Percentiles rank a stretch among this genome's conserved stretches.
phyloP scores from a whole-genome alignment of 2,113 vertebrate species.

The Tragelaphus imberbis region DNA sequence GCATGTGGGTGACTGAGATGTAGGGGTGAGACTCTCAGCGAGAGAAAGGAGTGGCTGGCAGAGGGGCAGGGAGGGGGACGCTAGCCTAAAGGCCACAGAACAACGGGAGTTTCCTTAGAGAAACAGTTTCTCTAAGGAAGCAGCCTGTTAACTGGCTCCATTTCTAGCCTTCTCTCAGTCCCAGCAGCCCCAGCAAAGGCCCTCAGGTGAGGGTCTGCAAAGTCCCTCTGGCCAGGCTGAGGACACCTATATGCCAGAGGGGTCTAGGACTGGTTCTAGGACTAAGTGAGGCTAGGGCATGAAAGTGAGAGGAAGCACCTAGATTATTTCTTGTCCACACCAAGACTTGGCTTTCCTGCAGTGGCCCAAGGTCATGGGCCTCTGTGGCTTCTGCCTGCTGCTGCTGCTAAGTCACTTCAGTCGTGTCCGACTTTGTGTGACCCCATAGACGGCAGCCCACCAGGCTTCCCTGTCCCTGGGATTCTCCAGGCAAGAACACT shows the following conservation, averaged over 20 bases:
- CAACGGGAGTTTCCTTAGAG: background rate
- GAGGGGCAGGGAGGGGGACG: background rate
- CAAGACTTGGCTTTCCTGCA: background rate
- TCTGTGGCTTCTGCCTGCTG: background rate
- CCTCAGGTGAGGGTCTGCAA: background rate
- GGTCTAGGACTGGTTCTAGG: rapidly evolving
- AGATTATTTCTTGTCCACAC: background rate
- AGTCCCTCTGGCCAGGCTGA: background rate
- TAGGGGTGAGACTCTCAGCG: background rate
- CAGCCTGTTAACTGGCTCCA: background rate
- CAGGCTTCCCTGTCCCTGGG: no score
- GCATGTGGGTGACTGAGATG: background rate
- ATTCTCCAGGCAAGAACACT: no score
- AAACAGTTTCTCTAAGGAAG: background rate
- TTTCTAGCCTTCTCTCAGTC: background rate
- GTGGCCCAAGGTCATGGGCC: background rate
- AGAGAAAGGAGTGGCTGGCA: background rate
- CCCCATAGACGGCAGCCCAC: no score
- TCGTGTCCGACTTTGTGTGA: no score
- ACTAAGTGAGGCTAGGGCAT: rapidly evolving
- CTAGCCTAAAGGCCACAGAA: background rate
- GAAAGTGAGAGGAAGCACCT: background rate
- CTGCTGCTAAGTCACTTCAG: no score
- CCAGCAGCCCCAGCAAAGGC: background rate
- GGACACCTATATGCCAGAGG: no score